A percentile compares a stretch with the other conserved stretches of the same genome.
Evolutionary conservation across 2,113 vertebrate genomes (phyloP).

Genomic region (Amia ocellicauda): DNA sequence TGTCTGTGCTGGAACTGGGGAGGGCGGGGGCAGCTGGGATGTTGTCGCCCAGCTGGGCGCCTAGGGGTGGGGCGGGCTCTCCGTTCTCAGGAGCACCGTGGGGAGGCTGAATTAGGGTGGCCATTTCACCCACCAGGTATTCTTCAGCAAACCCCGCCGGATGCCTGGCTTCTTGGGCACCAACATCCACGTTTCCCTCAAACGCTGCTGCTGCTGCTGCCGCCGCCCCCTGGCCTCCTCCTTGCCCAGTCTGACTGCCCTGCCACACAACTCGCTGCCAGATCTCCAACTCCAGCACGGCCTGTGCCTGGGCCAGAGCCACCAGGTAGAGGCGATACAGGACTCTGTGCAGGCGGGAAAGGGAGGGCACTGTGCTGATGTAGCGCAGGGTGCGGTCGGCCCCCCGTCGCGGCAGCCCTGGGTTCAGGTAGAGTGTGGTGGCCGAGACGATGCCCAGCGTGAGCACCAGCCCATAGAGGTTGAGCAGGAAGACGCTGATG

Average conservation of each 20-base stretch:
- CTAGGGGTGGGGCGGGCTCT: not conserved
- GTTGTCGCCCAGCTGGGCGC: not conserved
- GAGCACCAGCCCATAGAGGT: conserved; percentile 75
- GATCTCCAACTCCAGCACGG: conserved; percentile 61
- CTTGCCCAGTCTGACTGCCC: conserved; percentile 37
- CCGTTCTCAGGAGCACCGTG: conserved; percentile 44
- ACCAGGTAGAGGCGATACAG: conserved; percentile 52
- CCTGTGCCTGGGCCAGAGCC: conserved; percentile 32
- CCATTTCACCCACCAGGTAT: not conserved
- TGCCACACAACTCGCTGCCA: conserved; percentile 57
- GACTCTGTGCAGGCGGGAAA: conserved; percentile 55
- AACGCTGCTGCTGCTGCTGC: accelerated
- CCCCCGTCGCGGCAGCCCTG: conserved; percentile 56
- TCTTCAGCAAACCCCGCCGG: conserved; percentile 29
- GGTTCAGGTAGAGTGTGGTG: conserved; percentile 64
- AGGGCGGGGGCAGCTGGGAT: conserved; percentile 26
- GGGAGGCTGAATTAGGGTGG: too few relatives aligned
- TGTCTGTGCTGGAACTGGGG: conserved; percentile 50
- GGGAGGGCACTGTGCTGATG: conserved; percentile 51
- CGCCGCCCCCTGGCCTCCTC: conserved; percentile 7
- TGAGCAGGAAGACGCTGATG: conserved; percentile 72
- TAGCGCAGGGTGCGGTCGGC: conserved; percentile 37
- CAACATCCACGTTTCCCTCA: not conserved
- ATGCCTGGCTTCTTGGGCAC: not conserved
- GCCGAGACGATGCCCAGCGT: conserved; percentile 61